Percentiles rank a stretch among this genome's conserved stretches.
Conservation (phyloP, 2,113 vertebrate species). For the Glaucidium brasilianum region DNA sequence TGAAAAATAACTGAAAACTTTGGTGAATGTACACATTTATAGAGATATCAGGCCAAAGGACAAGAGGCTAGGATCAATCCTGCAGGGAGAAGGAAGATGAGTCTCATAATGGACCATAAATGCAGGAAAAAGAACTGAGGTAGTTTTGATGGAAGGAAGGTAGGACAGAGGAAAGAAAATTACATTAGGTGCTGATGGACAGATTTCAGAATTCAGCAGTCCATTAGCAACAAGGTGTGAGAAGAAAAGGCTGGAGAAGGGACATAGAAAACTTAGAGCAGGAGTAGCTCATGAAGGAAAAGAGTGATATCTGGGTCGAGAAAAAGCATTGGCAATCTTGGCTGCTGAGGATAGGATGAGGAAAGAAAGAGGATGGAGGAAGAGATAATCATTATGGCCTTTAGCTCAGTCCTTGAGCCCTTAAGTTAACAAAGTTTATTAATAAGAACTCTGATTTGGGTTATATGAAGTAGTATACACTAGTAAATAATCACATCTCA, state of each 20-base stretch:
- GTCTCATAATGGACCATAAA: not conserved
- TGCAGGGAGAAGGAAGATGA: not conserved
- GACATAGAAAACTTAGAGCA: not conserved
- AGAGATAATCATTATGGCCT: not conserved
- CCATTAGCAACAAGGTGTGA: not conserved
- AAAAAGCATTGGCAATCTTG: not conserved
- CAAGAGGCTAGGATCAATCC: not conserved
- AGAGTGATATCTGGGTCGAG: not conserved
- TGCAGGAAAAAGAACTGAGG: not conserved
- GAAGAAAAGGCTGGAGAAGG: not conserved
- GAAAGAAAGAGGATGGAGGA: not conserved
- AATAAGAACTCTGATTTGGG: not conserved
- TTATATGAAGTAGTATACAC: not conserved
- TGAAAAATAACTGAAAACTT: not conserved
- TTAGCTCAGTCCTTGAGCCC: not conserved
- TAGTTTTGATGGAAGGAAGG: not conserved
- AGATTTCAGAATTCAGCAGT: not conserved
- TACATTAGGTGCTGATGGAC: not conserved
- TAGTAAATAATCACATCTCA: not conserved
- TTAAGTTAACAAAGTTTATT: not conserved
- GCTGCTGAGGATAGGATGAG: not conserved
- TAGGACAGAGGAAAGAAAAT: not conserved
- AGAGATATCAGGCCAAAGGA: not conserved
- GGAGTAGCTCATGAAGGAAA: not conserved
- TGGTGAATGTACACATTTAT: not conserved